Conservation (phyloP, 2,797 vertebrate species). For the Gymnothorax javanicus region DNA sequence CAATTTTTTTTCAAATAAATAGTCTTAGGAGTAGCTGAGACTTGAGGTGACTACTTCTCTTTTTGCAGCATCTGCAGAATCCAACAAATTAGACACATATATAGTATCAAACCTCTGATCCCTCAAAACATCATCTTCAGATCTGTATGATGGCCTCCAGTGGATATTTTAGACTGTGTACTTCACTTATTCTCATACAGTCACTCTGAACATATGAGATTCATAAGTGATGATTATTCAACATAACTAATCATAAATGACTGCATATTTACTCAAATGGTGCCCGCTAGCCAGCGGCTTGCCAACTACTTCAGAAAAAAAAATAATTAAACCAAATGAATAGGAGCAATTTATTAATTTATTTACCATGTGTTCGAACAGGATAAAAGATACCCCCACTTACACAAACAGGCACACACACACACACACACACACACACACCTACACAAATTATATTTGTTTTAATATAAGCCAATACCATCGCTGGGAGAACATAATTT, state of each 20-base stretch:
- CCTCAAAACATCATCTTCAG: not conserved
- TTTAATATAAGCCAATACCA: not conserved
- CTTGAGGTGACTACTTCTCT: too few species aligned
- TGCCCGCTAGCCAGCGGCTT: not conserved
- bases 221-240: not conserved
- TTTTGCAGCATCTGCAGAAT: too few species aligned
- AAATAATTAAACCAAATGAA: not conserved
- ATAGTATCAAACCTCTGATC: too few species aligned
- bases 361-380: not conserved
- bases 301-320: not conserved
- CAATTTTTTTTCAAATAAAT: too few species aligned
- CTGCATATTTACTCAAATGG: not conserved
- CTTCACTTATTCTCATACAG: not conserved
- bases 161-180: too few species aligned
- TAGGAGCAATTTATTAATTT: not conserved
- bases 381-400: not conserved
- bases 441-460: not conserved
- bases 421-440: not conserved
- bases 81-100: too few species aligned
- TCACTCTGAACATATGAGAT: not conserved
- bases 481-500: not conserved
- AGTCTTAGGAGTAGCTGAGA: too few species aligned
- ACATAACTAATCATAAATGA: not conserved
- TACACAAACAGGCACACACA: too few species aligned
- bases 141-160: not conserved